Evolutionary conservation across 1,140 invertebrate species (phyloP).

Genomic region (Cotesia vestalis): DNA sequence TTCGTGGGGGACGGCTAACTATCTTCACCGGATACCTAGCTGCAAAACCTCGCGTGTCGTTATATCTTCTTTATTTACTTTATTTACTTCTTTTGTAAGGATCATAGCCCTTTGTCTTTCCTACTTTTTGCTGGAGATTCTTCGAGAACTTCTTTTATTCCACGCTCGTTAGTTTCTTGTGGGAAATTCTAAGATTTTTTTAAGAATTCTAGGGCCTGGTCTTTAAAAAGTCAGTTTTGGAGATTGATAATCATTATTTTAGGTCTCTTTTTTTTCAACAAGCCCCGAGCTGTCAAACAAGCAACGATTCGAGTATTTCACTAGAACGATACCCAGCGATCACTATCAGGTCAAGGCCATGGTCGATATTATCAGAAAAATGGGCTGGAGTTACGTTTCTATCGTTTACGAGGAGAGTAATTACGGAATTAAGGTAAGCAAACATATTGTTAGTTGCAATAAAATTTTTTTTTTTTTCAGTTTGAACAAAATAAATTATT

Average conservation of each 20-base stretch:
- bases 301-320: constrained; percentile 94
- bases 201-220: too few species aligned
- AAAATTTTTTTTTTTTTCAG: neutral
- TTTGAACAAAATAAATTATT: too few species aligned
- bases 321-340: constrained; percentile 93
- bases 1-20: constrained; percentile 30
- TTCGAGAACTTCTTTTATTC: too few species aligned
- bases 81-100: too few species aligned
- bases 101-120: too few species aligned
- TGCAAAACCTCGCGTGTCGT: constrained; percentile 22
- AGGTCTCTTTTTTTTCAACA: constrained; percentile 97
- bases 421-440: constrained; percentile 91
- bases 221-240: too few species aligned
- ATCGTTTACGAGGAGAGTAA: constrained; percentile 97
- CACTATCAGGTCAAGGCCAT: constrained; percentile 94
- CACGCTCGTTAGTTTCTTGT: too few species aligned
- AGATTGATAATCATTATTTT: too few species aligned
- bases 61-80: constrained; percentile 11
- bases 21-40: constrained; percentile 9
- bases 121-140: too few species aligned
- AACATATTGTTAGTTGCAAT: constrained; percentile 21
- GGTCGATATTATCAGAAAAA: constrained; percentile 88
- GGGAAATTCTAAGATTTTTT: too few species aligned
- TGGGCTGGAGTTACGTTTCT: constrained; percentile 94
- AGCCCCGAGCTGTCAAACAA: constrained; percentile 95